phyloP scores from a whole-genome alignment of 2,888 invertebrate species.

The Clivina fossor region DNA sequence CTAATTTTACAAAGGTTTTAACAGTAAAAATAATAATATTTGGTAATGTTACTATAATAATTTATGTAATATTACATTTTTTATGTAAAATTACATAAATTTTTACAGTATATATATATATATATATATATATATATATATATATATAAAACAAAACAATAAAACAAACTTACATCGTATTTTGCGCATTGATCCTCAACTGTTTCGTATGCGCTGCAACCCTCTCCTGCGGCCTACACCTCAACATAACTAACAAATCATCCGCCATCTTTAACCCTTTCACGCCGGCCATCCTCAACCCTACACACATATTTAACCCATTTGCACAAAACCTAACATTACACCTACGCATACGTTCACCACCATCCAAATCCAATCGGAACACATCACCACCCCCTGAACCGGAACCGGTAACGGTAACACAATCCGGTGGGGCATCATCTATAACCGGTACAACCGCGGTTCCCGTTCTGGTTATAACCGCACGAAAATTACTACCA shows the following conservation, averaged over 20 bases:
- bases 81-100: no score
- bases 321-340: conserved; percentile 56
- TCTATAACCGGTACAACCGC: conserved; percentile 47
- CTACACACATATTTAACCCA: conserved; percentile 56
- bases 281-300: conserved; percentile 58
- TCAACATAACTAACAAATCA: conserved; percentile 57
- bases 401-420: conserved; percentile 36
- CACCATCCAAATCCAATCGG: conserved; percentile 53
- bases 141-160: no score
- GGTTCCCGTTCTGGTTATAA: conserved; percentile 50
- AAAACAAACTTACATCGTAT: conserved; percentile 44
- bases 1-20: no score
- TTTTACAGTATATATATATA: no score
- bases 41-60: no score
- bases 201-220: conserved; percentile 56
- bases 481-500: conserved; percentile 49
- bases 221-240: conserved; percentile 59
- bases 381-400: conserved; percentile 46
- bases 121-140: no score
- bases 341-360: conserved; percentile 56
- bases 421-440: conserved; percentile 45
- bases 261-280: conserved; percentile 57
- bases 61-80: no score
- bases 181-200: conserved; percentile 47
- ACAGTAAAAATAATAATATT: no score